phyloP scores from a whole-genome alignment of 53 echinoderm and acorn worm species.

The Holothuria leucospilota region DNA sequence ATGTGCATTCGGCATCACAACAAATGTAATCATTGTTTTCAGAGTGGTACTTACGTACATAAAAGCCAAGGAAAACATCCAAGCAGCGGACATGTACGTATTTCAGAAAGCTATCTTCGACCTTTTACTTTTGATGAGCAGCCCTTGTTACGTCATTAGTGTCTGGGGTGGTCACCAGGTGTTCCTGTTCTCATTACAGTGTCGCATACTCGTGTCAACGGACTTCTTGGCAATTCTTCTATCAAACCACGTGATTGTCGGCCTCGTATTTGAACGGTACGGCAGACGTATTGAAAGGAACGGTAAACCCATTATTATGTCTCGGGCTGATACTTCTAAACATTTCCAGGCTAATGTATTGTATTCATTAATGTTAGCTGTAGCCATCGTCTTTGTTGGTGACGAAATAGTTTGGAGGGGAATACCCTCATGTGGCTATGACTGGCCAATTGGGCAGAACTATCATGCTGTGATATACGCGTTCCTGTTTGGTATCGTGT shows the following conservation, averaged over 20 bases:
- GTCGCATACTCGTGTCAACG: conserved; percentile 64
- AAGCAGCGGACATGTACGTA: conserved; percentile 64
- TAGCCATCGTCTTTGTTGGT: conserved; percentile 19
- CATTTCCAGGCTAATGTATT: conserved; percentile 29
- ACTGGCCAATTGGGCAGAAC: conserved; percentile 71
- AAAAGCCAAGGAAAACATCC: conserved; percentile 41
- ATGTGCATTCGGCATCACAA: conserved; percentile 59
- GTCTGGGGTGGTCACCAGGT: conserved; percentile 51
- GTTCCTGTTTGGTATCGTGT: conserved; percentile 59
- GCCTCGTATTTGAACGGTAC: conserved; percentile 55
- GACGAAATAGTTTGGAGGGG: conserved; percentile 19
- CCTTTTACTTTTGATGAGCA: conserved; percentile 54
- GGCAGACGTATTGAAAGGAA: not conserved
- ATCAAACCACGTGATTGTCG: conserved; percentile 66
- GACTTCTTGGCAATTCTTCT: conserved; percentile 68
- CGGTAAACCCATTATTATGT: not conserved
- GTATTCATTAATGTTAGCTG: conserved; percentile 22
- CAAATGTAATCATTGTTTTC: conserved; percentile 59
- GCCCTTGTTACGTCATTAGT: conserved; percentile 67
- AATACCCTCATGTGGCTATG: conserved; percentile 69
- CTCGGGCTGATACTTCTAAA: not conserved
- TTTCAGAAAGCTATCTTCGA: conserved; percentile 73
- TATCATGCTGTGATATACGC: conserved; percentile 80
- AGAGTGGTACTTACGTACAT: conserved; percentile 30
- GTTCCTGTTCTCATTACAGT: conserved; percentile 48